These are phyloP conservation scores for Folsomia manolachei DNA, from an alignment of 2,888 invertebrate species.

Conservation along the genomic window DNA sequence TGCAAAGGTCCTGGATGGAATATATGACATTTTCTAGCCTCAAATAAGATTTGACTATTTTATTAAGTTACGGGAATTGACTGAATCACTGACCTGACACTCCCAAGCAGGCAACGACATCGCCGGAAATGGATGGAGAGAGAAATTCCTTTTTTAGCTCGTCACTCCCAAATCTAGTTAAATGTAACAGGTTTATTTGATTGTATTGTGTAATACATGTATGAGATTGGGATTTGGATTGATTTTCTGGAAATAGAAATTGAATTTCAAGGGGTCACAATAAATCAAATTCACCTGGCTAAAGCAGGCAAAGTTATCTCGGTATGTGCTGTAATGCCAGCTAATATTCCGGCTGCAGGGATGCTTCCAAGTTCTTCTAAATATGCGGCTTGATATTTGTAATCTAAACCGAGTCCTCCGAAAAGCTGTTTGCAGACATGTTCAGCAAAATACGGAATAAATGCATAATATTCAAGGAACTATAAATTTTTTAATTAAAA, in stretches of 20 bases:
- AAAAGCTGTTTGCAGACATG: no score
- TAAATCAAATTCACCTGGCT: slow-evolving; percentile 52
- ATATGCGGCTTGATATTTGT: slow-evolving; percentile 57
- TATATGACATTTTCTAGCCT: no score
- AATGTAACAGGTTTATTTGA: no score
- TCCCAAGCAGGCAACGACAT: slow-evolving; percentile 58
- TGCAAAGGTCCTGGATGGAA: no score
- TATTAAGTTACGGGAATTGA: no score
- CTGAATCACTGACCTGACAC: slow-evolving; percentile 54
- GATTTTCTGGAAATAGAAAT: neutral
- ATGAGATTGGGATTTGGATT: neutral
- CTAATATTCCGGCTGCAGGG: slow-evolving; percentile 58
- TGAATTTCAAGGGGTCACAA: neutral
- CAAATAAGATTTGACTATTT: no score
- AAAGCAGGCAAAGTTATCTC: slow-evolving; percentile 62
- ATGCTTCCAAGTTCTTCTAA: slow-evolving; percentile 57
- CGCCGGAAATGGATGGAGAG: slow-evolving; percentile 57
- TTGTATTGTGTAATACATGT: neutral
- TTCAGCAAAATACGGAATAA: slow-evolving; percentile 53
- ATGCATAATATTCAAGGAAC: neutral
- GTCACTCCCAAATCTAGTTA: slow-evolving; percentile 56
- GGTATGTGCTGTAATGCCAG: slow-evolving; percentile 59
- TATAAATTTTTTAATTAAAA: neutral
- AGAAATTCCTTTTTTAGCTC: slow-evolving; percentile 57
- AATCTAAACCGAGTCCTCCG: slow-evolving; percentile 60